Base-by-base conservation (phyloP, 1,140 invertebrate species). In the Drosophila hydei region DNA sequence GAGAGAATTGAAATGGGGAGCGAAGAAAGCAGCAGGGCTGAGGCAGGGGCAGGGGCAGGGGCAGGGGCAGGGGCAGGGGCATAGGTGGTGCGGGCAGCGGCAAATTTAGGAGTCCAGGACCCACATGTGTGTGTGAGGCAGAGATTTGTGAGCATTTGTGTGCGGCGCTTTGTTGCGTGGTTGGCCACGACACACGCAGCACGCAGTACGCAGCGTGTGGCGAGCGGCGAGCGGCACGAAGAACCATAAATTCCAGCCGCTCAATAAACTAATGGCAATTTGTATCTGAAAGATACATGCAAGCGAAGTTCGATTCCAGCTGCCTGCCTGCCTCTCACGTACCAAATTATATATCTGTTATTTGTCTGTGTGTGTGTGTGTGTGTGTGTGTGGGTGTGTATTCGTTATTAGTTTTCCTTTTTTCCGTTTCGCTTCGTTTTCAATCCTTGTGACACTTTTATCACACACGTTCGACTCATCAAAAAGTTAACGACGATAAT, bases 181-280 rank as follows among this genome's bases (percentile, higher is more conserved):
- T 75, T 78, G 61, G 60, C 81, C 78, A 83, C 80, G 80, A 76
- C 68, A 36, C 30, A 43, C 60, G 51, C 60, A 51, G 47, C 55
- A 61, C 27, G 33, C 67, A 47, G 40, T 40, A 25, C 16, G 50
- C 47, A 14, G 14, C 51, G 16, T 27, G 62, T 8, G 25, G 58
- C 38, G 51, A 36, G 58, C 8, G 30, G 45, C 14, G 50, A 21
- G 61, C n/a, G 47, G 69, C 69, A 88, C 83, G 83, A 50, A 76
- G 75, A 50, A 67, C 61, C 78, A 88, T 88, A 88, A 88, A 88
- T 88, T 79, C 67, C 70, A 72, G 72, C 71, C 77, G 80, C 76
- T 88, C 84, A 88, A 88, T 88, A 88, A 88, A 88, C 83, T 88
- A 88, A 88, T 88, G 84, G 78, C 79, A 88, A 88, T 88, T 88